Evolutionary conservation across 2,888 invertebrate genomes (phyloP).

Genomic region (Aphodius granarius): DNA sequence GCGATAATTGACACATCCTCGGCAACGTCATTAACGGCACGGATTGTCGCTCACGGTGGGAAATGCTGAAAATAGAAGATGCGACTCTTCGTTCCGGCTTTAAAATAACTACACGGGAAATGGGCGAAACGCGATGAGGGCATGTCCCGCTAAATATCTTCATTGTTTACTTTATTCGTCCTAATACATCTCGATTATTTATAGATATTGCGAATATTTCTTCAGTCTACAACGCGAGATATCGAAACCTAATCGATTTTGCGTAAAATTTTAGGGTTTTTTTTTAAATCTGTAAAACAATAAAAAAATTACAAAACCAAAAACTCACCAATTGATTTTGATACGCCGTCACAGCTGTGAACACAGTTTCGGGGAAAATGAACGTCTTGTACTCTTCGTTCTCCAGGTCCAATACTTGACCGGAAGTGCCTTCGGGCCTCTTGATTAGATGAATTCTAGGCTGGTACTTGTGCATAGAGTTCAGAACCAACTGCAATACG

Average conservation of each 20-base stretch:
- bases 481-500: constrained; percentile 70
- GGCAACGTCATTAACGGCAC: background rate
- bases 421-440: constrained; percentile 63
- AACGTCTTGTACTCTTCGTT: constrained; percentile 77
- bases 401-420: constrained; percentile 66
- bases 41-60: background rate
- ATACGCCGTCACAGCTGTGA: constrained; percentile 86
- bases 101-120: background rate
- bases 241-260: background rate
- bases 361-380: constrained; percentile 79
- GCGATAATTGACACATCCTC: background rate
- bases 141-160: background rate
- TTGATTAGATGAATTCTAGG: constrained; percentile 78
- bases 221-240: background rate
- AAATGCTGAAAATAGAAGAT: background rate
- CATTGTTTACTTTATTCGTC: background rate
- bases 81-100: background rate
- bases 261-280: no score
- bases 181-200: background rate
- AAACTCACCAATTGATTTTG: constrained; percentile 81
- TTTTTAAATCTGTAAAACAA: no score
- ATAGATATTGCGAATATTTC: background rate
- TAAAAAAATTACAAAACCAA: background rate
- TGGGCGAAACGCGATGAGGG: background rate
- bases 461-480: constrained; percentile 86